Base-by-base conservation (phyloP, 2,797 vertebrate genomes). In the Orestias chungarensis region DNA sequence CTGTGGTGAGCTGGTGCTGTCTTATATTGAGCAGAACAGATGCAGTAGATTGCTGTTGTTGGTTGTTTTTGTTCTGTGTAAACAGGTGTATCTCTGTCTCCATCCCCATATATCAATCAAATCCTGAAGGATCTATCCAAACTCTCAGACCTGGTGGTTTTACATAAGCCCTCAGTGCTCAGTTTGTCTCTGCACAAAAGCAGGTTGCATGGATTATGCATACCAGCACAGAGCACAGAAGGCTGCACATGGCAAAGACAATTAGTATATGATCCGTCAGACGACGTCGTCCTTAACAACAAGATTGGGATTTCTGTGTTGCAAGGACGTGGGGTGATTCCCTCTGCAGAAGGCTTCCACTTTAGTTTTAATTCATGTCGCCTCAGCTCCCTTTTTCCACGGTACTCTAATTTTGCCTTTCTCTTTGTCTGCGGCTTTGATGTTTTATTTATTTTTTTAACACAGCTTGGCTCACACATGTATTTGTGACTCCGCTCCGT, bases 201-300 rank as follows among this genome's bases (percentile, higher is more conserved):
- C 78, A 47, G 68, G 73, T 31, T 74, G 38, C 82, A 85, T 89
- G 78, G 87, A 90, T 86, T 90, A 93, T 90, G 92, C 83, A 92
- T 90, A 82, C 3, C 35, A 61, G 81, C 68, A 35, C 43, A 44
- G 57, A 61, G 81, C 68, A 35, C 43, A 44, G 57, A 68, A 72
- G 7, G 25, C 74, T 46, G 62, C 11, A 83, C 86, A 86, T 78
- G 78, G 78, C 76, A 74, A 80, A 66, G 78, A 80, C 86, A 87
- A 47, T 46, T 31, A 64, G 55, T 42, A 20, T 46, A 6, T 23
- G 27, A 54, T 46, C 68, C 52, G 38, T 59, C 31, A 44, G 47
- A 66, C n/a, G 55, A 52, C 27, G 2, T 38, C 15, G 14, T 47
- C 50, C 42, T 50, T 57, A 0, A 7, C 40, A 23, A 43, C 40